phyloP scores from a whole-genome alignment of 1,140 invertebrate genomes.

The Stenopsyche tienmushanensis region DNA sequence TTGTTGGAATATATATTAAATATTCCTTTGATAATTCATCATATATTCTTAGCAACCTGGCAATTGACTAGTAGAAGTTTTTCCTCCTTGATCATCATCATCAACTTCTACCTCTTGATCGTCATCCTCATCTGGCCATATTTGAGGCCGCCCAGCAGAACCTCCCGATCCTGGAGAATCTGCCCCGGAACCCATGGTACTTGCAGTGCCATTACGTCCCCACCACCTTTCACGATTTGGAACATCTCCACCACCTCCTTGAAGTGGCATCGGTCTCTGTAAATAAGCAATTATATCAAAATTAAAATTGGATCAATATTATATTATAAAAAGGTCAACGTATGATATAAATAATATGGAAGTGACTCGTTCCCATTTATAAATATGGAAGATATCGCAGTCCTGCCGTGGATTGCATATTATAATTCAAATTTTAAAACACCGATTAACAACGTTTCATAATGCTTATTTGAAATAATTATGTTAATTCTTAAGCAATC shows the following conservation, averaged over 20 bases:
- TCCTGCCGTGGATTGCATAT: too few relatives aligned
- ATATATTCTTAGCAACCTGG: not conserved
- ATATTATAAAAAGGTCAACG: not conserved
- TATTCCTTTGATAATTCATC: too few relatives aligned
- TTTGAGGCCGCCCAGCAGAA: constrained; percentile 16
- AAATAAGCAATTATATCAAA: not conserved
- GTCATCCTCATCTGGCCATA: constrained; percentile 37
- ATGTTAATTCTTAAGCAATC: too few relatives aligned
- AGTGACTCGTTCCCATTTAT: too few relatives aligned
- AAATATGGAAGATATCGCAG: too few relatives aligned
- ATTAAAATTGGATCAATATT: too few relatives aligned
- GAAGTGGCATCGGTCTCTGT: constrained; percentile 20
- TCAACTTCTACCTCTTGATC: constrained; percentile 34
- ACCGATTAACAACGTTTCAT: too few relatives aligned
- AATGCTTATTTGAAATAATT: too few relatives aligned
- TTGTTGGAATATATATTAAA: too few relatives aligned
- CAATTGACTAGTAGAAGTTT: constrained; percentile 8
- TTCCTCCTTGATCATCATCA: constrained; percentile 31
- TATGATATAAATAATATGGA: too few relatives aligned
- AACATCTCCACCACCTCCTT: constrained; percentile 13
- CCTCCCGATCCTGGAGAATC: constrained; percentile 35
- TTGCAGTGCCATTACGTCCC: constrained; percentile 11
- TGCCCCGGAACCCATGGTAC: constrained; percentile 27
- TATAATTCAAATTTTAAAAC: too few relatives aligned
- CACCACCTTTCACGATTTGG: constrained; percentile 27